Conservation (phyloP, 2,113 vertebrate species). For the Melozone crissalis region DNA sequence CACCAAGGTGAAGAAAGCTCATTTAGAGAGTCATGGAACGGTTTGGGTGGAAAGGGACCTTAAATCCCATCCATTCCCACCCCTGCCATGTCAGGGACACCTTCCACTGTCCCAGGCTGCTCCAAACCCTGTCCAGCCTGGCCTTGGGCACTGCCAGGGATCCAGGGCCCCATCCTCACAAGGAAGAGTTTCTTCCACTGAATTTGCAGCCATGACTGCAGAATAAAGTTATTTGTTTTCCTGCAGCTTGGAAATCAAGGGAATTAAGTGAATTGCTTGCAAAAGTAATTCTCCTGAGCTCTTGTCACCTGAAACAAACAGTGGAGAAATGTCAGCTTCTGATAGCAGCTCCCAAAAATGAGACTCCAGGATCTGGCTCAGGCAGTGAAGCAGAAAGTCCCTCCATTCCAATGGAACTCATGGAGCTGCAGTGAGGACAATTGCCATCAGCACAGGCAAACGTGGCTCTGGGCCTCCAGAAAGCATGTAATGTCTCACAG, state of each 20-base stretch:
- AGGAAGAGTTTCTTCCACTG: not conserved
- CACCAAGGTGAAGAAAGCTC: not conserved
- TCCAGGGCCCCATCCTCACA: not conserved
- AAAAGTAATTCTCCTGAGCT: not conserved
- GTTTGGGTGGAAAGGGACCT: not conserved
- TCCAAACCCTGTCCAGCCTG: not conserved
- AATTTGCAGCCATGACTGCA: not conserved
- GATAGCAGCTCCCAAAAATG: not conserved
- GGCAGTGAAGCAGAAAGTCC: not conserved
- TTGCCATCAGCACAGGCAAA: not conserved
- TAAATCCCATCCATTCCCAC: rapidly evolving
- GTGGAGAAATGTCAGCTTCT: not conserved
- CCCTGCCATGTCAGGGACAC: not conserved
- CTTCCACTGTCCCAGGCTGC: not conserved
- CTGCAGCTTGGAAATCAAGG: not conserved
- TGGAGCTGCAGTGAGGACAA: not conserved
- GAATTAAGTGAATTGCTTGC: not conserved
- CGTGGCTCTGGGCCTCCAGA: not conserved
- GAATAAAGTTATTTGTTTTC: not conserved
- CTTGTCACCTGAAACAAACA: not conserved
- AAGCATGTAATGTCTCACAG: not conserved
- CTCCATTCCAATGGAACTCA: not conserved
- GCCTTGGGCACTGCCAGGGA: not conserved
- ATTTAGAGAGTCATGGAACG: not conserved
- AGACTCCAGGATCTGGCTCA: not conserved